phyloP scores from a whole-genome alignment of 2,888 invertebrate genomes.

The Stenurella melanura region DNA sequence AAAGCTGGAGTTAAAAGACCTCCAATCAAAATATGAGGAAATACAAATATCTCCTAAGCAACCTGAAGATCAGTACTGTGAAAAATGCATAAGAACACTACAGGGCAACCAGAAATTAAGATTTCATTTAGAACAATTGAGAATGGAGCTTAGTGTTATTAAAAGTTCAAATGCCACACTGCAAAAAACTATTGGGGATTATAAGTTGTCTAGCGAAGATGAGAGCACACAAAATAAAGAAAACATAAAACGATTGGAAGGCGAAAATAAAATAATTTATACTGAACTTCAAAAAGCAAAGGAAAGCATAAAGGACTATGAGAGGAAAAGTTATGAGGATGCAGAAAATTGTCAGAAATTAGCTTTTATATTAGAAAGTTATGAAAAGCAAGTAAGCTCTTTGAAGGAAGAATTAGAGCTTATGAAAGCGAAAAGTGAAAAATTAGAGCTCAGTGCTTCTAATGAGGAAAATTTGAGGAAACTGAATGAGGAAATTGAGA shows the following conservation, averaged over 20 bases:
- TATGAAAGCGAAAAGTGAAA: slow-evolving; percentile 33
- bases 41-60: slow-evolving; percentile 62
- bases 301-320: slow-evolving; percentile 52
- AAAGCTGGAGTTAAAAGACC: slow-evolving; percentile 73
- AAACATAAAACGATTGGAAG: slow-evolving; percentile 57
- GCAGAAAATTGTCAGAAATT: slow-evolving; percentile 60
- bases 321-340: slow-evolving; percentile 60
- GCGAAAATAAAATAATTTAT: slow-evolving; percentile 66
- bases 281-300: slow-evolving; percentile 59
- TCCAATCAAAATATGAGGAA: slow-evolving; percentile 63
- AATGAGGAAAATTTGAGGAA: slow-evolving; percentile 25
- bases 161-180: slow-evolving; percentile 58
- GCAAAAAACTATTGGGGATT: slow-evolving; percentile 60
- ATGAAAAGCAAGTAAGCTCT: slow-evolving; percentile 61
- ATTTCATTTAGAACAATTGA: slow-evolving; percentile 63
- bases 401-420: slow-evolving; percentile 69
- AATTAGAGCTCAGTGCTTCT: slow-evolving; percentile 2
- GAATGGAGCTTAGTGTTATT: slow-evolving; percentile 63
- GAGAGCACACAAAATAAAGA: slow-evolving; percentile 64
- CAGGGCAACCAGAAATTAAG: slow-evolving; percentile 56
- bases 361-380: slow-evolving; percentile 59
- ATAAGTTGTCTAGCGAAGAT: slow-evolving; percentile 64
- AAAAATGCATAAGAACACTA: slow-evolving; percentile 49
- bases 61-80: slow-evolving; percentile 34
- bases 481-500: slow-evolving; percentile 34